Base-by-base conservation (phyloP, 2,797 vertebrate species). In the Sebastes minor region DNA sequence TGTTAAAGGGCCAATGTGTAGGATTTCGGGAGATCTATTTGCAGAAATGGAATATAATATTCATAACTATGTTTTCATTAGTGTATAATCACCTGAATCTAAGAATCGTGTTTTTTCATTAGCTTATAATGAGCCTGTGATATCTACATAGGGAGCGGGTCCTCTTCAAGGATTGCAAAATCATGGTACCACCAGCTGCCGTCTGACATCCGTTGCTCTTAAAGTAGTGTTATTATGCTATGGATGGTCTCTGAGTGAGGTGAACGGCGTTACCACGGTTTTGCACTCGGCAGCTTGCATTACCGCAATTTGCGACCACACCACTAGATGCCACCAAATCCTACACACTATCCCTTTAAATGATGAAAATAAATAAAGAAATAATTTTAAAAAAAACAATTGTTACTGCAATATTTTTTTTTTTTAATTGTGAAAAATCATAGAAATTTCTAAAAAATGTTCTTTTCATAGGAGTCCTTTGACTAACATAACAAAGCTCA, bases 401-500 rank as follows among this genome's bases (percentile, higher is more conserved):
- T 32, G 30, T 32, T 32, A 32, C 8, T 32, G 8, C 8, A 32
- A 8, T 32, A 8, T 8, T 32, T 1, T 32, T 38, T 13, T 12
- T 3, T 13, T 4, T 7, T 46, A 6, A 57, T 5, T 35, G 5
- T 33, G 2, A 30, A 28, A 28, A 16, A 60, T 62, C 10, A 69
- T 62, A 57, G 2, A 5, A 8, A 12, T 49, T 30, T 18, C 14
- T 1, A 27, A 4, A 57, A 2, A 2, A 11, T 32, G 7, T 30
- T 27, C 4, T 63, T 11, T 20, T 80, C 23, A n/a, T 25, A 23
- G 13, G 80, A n/a, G 27, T 68, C 10, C 8, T 78, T 67, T 85
- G 63, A 89, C 23, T 87, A 63, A 75, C 64, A 75, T 32, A 25
- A 64, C 61, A 42, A n/a, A 78, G 59, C 56, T 67, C 35, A 73